Evolutionary conservation across 2,888 invertebrate genomes (phyloP), one percentile per base, ranked within the genome.

Genomic region (Agrilus cyanescens): DNA sequence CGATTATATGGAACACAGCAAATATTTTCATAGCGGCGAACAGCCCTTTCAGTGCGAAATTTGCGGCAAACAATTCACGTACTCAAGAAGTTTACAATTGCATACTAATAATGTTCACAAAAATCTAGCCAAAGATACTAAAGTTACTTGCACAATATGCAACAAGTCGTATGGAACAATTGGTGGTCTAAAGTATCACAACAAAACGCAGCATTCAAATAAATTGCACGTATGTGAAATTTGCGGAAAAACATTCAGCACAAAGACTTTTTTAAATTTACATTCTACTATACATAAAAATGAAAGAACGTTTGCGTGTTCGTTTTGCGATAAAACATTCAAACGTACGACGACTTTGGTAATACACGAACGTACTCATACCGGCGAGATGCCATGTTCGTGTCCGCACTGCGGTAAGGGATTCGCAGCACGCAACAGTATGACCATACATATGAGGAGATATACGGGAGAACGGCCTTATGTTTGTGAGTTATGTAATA

Each of bases 391-490:
- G 43, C 62, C 8, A 10, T 7, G 4, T 8, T 12, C 30, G 4
- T 67, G 67, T 44, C 54, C 58, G 34, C 57, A 59, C 42, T 66
- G 66, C 39, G 61, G 61, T 1, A 63, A 63, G 44, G 54, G 60
- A 32, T 65, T 66, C 47, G 60, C 58, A 42, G 61, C 61, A 38
- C 56, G 57, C 2, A 57, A 59, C 7, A 58, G 61, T 2, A 44
- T 60, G 13, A 52, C 57, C 35, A 60, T 61, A 29, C 63, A 63
- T 45, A 58, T 60, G 16, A 47, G 61, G 30, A 54, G 55, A 3
- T 61, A 62, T 46, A 62, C 62, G 0, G 62, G 69, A n/a, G 70
- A 71, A 18, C 72, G 69, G 45, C 73, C 69, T 18, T 72, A 68
- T 50, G 69, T 69, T 38, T 78, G 77, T 44, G 33, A 43, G 7